Evolutionary conservation across 2,797 vertebrate species (phyloP), one percentile per base, ranked within the genome.

Genomic region (Cuculus canorus): DNA sequence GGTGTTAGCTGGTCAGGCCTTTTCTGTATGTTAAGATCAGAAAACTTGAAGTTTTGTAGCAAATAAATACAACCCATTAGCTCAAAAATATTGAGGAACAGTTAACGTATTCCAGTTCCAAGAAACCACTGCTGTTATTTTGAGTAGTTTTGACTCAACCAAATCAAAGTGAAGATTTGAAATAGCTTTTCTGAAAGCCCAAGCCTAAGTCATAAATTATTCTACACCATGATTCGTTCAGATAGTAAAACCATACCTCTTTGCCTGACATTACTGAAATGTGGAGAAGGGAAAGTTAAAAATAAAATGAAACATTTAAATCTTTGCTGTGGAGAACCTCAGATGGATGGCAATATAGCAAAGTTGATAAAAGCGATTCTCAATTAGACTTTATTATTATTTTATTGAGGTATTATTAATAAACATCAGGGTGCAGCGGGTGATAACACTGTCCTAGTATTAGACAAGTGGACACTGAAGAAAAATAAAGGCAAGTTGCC

Each of bases 271-370:
- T 96, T 92, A 97, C 97, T 97, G 97, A 97, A 97, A 97, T 97
- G 94, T 97, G 96, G 96, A 96, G 96, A 97, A 97, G 97, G 86
- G 96, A 95, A 98, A 98, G 98, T 98, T 98, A 98, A 97, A 98
- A 98, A 97, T 97, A 98, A 98, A 98, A 98, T 93, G 97, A 97
- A 97, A 96, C 97, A 96, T 97, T 98, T 97, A 97, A 97, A 97
- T 97, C 97, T 96, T 84, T 95, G 93, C 97, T 86, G 97, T 97
- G 96, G 96, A 97, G 96, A 96, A 92, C 95, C 95, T 95, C 96
- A 95, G 97, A 96, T 90, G 93, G 97, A 97, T 97, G 93, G 95
- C 95, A 95, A 97, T 96, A 82, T 85, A 95, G 96, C 96, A 96
- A 97, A 95, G 97, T 96, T 95, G 94, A 97, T 98, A 96, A 96